Evolutionary conservation across 1,140 invertebrate genomes (phyloP), one percentile per base, ranked within the genome.

Genomic region (Tyrophagus putrescentiae): DNA sequence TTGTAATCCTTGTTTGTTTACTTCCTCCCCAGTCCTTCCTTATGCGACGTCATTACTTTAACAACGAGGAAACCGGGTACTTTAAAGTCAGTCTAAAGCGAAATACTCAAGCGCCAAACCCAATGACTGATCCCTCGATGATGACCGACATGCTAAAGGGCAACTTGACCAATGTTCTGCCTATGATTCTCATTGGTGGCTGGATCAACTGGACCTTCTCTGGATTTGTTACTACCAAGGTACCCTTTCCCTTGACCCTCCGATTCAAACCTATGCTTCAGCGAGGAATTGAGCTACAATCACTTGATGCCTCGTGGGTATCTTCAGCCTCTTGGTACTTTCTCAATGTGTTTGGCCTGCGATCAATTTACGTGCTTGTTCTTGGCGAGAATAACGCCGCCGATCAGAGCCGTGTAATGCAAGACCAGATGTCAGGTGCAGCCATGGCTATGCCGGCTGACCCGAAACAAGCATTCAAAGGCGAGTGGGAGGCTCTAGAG

Each of bases 141-240:
- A 93, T 99, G 84, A 96, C 89, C 6, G 96, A 98, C 67, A 97
- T 98, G 93, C 75, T 98, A 25, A 98, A 98, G 74, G 94, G 94
- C 41, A 98, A 98, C 76, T 79, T 98, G 18, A 95, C 93, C 0
- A 98, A 98, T 78, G 91, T 98, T 4, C 72, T 95, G 60, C 95
- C 95, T 0, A 98, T 97, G 92, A 91, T 98, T 63, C 79, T 98
- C 0, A 97, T 98, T 67, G 94, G 94, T 68, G 94, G 86, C 16
- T 99, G 95, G 95, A 99, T 99, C 66, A 99, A 99, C 71, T 99
- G 95, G 95, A 97, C 97, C 77, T 98, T 99, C 73, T 97, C 93
- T 61, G 96, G 96, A 52, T 99, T 99, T 74, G 86, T 99, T 36
- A 98, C 95, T 50, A 98, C 92, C 16, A 96, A 96, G 78, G 94